phyloP scores from a whole-genome alignment of 2,797 vertebrate genomes.

The Schizopygopsis malacanthus region DNA sequence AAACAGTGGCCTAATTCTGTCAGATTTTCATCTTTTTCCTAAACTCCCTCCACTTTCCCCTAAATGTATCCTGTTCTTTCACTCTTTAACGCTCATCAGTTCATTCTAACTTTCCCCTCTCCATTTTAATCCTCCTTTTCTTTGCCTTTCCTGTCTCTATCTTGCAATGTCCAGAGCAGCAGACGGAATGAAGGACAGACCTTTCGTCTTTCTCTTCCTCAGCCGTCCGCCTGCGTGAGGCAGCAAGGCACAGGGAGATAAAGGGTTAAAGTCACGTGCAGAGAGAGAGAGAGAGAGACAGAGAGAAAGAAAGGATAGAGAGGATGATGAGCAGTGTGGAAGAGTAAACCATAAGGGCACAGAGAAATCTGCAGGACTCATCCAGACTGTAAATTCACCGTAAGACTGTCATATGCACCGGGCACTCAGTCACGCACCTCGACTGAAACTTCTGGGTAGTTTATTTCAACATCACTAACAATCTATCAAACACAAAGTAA shows the following conservation, averaged over 20 bases:
- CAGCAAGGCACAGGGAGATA: constrained; percentile 91
- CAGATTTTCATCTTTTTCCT: not conserved
- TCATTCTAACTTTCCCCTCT: not conserved
- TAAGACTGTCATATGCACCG: constrained; percentile 30
- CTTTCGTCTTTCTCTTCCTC: constrained; percentile 95
- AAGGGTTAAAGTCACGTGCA: constrained; percentile 85
- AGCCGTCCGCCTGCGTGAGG: constrained; percentile 88
- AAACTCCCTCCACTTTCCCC: not conserved
- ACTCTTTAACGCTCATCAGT: not conserved
- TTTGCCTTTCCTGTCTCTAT: constrained; percentile 42
- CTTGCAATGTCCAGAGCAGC: constrained; percentile 56
- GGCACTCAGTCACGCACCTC: constrained; percentile 47
- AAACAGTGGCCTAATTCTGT: not conserved
- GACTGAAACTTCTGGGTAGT: constrained; percentile 20
- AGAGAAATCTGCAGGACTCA: constrained; percentile 20
- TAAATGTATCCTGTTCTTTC: not conserved
- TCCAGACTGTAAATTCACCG: constrained; percentile 37
- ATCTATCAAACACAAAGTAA: constrained; percentile 36
- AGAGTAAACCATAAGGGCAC: constrained; percentile 30
- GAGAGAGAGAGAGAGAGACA: constrained; percentile 59
- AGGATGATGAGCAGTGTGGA: constrained; percentile 59
- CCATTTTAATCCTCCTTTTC: constrained; percentile 13
- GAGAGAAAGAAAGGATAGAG: constrained; percentile 34
- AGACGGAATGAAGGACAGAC: constrained; percentile 87
- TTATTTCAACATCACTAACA: constrained; percentile 39